Percentiles rank a stretch among this genome's conserved stretches.
Conservation (phyloP, 2,797 vertebrate genomes). For the Semotilus atromaculatus region DNA sequence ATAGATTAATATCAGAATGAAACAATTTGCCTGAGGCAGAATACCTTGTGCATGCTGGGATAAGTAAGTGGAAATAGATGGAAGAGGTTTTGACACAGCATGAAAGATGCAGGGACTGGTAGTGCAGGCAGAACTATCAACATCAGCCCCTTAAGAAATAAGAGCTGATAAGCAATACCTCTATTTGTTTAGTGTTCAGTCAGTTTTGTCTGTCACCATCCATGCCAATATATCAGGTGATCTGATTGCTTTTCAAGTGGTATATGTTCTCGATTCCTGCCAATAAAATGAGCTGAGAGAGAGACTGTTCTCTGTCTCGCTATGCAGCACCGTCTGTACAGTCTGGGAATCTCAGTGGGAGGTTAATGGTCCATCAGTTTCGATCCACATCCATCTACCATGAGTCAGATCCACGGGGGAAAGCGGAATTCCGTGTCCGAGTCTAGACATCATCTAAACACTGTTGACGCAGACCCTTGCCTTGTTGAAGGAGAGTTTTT, state of each 20-base stretch:
- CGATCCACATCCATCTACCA: conserved; percentile 38
- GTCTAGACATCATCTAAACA: conserved; percentile 6
- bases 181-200: conserved; percentile 37
- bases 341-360: conserved; percentile 34
- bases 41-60: conserved; percentile 52
- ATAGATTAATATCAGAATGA: conserved; percentile 61
- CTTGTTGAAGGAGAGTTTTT: neutral
- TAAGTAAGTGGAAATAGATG: conserved; percentile 53
- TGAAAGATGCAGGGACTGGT: conserved; percentile 27
- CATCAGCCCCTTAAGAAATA: conserved; percentile 8
- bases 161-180: conserved; percentile 33
- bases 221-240: conserved; percentile 37
- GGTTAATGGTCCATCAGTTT: conserved; percentile 47
- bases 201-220: neutral
- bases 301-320: conserved; percentile 32
- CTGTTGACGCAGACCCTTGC: neutral
- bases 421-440: neutral
- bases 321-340: neutral
- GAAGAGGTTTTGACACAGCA: conserved; percentile 56
- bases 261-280: conserved; percentile 8
- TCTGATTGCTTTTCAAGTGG: conserved; percentile 37
- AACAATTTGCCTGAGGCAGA: conserved; percentile 68
- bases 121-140: conserved; percentile 3
- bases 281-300: conserved; percentile 38
- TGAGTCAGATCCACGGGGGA: conserved; percentile 23